A percentile compares a stretch with the other conserved stretches of the same genome.
These are phyloP conservation scores for Xanthia togata DNA, from an alignment of 2,888 invertebrate genomes.

Conservation along the genomic window DNA sequence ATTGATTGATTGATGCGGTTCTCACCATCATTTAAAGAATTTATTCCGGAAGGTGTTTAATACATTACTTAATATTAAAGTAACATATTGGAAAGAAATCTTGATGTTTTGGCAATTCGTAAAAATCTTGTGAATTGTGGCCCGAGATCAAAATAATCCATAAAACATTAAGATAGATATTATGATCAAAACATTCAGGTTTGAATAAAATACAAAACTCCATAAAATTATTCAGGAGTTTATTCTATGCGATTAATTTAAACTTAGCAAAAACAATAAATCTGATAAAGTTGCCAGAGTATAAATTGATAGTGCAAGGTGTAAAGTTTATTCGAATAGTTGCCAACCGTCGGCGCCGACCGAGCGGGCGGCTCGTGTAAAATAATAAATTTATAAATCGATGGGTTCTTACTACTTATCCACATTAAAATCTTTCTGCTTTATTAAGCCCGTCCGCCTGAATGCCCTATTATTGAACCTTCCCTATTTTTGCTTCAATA, in stretches of 20 bases:
- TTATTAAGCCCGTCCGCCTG: slow-evolving; percentile 28
- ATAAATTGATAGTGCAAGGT: slow-evolving; percentile 57
- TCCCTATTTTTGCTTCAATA: slow-evolving; percentile 29
- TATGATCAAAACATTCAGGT: not conserved
- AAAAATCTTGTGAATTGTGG: not conserved
- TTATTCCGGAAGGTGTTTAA: not conserved
- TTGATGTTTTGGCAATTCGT: not conserved
- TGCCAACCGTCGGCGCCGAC: not conserved
- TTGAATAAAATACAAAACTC: not conserved
- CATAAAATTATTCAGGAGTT: not conserved
- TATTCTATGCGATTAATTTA: slow-evolving; percentile 9
- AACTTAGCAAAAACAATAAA: slow-evolving; percentile 49
- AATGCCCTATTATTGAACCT: slow-evolving; percentile 9
- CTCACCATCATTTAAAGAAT: not conserved
- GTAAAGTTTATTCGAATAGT: slow-evolving; percentile 54
- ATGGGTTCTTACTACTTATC: slow-evolving; percentile 27
- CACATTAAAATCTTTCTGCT: slow-evolving; percentile 43
- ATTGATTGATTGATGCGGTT: not conserved
- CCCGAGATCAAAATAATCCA: not conserved
- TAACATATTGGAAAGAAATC: not conserved
- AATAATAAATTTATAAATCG: slow-evolving; percentile 47
- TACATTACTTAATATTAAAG: not conserved
- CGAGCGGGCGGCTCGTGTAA: slow-evolving; percentile 2
- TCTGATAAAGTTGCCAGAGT: slow-evolving; percentile 37
- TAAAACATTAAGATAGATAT: not conserved